Base-by-base conservation (phyloP, 2,113 vertebrate genomes). In the Caloenas nicobarica region DNA sequence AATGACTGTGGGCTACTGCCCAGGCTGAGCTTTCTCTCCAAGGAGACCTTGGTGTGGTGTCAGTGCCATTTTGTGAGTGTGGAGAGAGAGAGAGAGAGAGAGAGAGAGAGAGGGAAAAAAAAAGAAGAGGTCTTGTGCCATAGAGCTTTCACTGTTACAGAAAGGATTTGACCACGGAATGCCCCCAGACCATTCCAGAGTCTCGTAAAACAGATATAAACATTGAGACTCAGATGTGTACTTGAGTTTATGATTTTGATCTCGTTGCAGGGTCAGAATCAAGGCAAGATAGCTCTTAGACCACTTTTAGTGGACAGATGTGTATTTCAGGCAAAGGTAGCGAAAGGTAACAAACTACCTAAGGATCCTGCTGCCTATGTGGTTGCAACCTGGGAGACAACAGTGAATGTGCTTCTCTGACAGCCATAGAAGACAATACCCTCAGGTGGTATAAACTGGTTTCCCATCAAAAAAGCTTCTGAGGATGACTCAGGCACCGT, bases 151-250 rank as follows among this genome's bases (percentile, higher is more conserved):
- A 16, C 33, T 31, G 4, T 11, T 70, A 9, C 1, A 11, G 64
- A 23, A 62, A 42, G 15, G 28, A 25, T 71, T 85, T 87, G 78
- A 33, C 26, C 16, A 19, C 3, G 7, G 40, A 68, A 50, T 18
- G 23, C 4, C 19, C 13, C 5, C 48, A 54, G 57, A 7, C 13
- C 46, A 18, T 46, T 62, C 24, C 42, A 38, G n/a, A 60, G 12
- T 21, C 51, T 44, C 11, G 5, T 74, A 66, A 54, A 88, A 31
- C 13, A 48, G 17, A 9, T 38, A 11, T 1, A 72, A 33, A 9
- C 17, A 18, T 8, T 11, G 16, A 28, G 12, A 68, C 34, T 66
- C 15, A 46, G 29, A 9, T 0, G 0, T 7, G 7, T 53, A 6
- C n/a, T 29, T 18, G 44, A 60, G 33, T 12, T 83, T 15, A 48